Percentiles rank a stretch among this genome's conserved stretches.
Evolutionary conservation across 2,888 invertebrate genomes (phyloP).

Genomic region (Pseudococcus viburni): DNA sequence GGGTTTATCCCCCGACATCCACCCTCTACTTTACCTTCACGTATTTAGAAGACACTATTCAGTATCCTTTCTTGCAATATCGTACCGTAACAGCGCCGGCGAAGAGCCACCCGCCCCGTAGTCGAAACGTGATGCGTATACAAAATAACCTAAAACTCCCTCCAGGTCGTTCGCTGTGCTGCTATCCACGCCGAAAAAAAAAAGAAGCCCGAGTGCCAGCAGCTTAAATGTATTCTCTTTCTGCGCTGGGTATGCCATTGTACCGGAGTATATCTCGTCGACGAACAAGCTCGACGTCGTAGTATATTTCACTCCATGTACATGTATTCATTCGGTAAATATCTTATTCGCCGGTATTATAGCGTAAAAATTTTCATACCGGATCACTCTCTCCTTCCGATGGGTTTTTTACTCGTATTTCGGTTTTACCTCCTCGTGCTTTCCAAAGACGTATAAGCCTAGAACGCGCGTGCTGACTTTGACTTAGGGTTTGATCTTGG

Average conservation of each 20-base stretch:
- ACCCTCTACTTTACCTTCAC: slow-evolving; percentile 43
- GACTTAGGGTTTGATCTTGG: not conserved
- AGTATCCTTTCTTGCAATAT: slow-evolving; percentile 63
- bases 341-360: slow-evolving; percentile 48
- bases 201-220: slow-evolving; percentile 27
- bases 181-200: slow-evolving; percentile 10
- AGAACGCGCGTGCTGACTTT: not conserved
- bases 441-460: not conserved
- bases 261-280: not conserved
- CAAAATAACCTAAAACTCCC: slow-evolving; percentile 65
- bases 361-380: slow-evolving; percentile 46
- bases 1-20: slow-evolving; percentile 53
- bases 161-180: slow-evolving; percentile 44
- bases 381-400: not conserved
- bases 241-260: not conserved
- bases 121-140: slow-evolving; percentile 62
- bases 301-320: slow-evolving; percentile 1
- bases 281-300: not conserved
- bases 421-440: not conserved
- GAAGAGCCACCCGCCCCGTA: slow-evolving; percentile 51
- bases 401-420: not conserved
- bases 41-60: slow-evolving; percentile 59
- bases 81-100: slow-evolving; percentile 62
- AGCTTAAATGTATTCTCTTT: slow-evolving; percentile 43
- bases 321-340: slow-evolving; percentile 39